Evolutionary conservation across 64 coral and sea anemone species (phyloP).

Genomic region (Actinia tenebrosa): DNA sequence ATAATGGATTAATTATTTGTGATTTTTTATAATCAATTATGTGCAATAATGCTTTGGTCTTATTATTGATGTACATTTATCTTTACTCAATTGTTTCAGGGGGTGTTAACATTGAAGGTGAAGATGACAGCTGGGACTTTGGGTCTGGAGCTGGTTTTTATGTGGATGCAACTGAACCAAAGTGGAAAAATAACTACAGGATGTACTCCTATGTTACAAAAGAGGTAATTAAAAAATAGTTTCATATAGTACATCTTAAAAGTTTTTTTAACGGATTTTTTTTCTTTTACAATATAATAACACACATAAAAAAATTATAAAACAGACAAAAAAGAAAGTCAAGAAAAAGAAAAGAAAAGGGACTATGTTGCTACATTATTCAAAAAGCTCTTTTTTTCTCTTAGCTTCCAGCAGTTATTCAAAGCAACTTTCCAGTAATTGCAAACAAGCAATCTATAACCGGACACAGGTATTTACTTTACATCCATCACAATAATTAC

Average conservation of each 20-base stretch:
- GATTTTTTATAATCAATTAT: not conserved
- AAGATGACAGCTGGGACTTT: constrained; percentile 93
- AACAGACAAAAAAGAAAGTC: too few species aligned
- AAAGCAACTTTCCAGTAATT: constrained; percentile 79
- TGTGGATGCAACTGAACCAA: constrained; percentile 85
- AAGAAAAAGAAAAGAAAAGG: too few species aligned
- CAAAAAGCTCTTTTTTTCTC: not conserved
- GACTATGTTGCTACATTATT: not conserved
- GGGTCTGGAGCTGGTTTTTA: constrained; percentile 98
- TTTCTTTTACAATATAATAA: too few species aligned
- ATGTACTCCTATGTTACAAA: constrained; percentile 99
- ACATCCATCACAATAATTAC: not conserved
- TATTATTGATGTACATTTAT: not conserved
- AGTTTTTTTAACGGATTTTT: too few species aligned
- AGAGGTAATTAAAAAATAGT: constrained; percentile 39
- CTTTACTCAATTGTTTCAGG: constrained; percentile 29
- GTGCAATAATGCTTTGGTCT: not conserved
- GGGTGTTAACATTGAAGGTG: constrained; percentile 88
- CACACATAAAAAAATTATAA: too few species aligned
- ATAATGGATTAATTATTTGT: too few species aligned
- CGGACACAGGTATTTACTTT: constrained; percentile 78
- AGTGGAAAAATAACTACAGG: constrained; percentile 97
- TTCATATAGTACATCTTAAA: too few species aligned
- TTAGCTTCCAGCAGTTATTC: constrained; percentile 85
- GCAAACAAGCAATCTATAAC: constrained; percentile 67